phyloP scores from a whole-genome alignment of 2,797 vertebrate genomes.

The Myotis vivesi region DNA sequence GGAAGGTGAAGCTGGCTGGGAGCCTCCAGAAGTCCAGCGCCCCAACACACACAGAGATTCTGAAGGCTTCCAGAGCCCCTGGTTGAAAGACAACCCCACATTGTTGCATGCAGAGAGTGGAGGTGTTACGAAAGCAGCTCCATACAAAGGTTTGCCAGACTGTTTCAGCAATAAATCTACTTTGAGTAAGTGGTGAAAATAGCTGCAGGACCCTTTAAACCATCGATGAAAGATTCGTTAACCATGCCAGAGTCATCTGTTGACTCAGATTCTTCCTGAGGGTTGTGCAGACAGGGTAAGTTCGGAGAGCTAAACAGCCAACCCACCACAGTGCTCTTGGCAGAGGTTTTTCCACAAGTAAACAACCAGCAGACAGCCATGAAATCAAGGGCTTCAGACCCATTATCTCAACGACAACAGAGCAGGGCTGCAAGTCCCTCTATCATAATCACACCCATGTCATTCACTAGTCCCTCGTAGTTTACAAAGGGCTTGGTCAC shows the following conservation, averaged over 20 bases:
- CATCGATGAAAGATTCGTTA: conserved; percentile 71
- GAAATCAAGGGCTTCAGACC: neutral
- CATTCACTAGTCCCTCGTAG: neutral
- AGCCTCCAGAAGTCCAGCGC: neutral
- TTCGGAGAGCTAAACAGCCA: neutral
- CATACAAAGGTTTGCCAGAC: conserved; percentile 64
- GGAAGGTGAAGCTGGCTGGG: neutral
- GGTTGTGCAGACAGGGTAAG: conserved; percentile 15
- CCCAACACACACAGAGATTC: neutral
- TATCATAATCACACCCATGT: neutral
- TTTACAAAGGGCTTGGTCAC: neutral
- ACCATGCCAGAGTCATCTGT: conserved; percentile 62
- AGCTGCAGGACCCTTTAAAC: conserved; percentile 74
- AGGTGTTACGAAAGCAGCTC: conserved; percentile 57
- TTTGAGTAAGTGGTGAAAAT: conserved; percentile 71
- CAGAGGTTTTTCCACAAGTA: neutral
- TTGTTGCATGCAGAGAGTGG: conserved; percentile 41
- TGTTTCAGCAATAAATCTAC: conserved; percentile 70
- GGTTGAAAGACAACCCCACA: conserved; percentile 43
- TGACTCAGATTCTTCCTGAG: conserved; percentile 68
- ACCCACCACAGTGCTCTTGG: neutral
- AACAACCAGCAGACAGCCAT: neutral
- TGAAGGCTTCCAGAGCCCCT: conserved; percentile 6
- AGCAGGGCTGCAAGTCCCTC: neutral
- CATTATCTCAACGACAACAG: neutral